A percentile compares a stretch with the other conserved stretches of the same genome.
Evolutionary conservation across 2,113 vertebrate species (phyloP).

Genomic region (Megatriorchis doriae): DNA sequence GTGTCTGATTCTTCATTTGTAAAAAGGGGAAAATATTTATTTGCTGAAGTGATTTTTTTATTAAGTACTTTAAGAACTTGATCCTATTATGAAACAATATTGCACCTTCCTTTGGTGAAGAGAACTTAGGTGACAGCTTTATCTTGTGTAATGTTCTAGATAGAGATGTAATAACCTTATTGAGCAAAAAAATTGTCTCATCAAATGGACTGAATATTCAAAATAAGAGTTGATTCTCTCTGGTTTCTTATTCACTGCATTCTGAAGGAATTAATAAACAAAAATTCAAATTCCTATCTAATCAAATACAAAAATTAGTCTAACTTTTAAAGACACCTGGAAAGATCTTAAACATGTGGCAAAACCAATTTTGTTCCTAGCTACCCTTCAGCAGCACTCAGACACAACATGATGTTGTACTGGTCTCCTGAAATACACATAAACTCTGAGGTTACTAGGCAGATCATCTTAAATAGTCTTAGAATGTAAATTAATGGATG

Average conservation of each 20-base stretch:
- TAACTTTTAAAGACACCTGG: slow-evolving; percentile 12
- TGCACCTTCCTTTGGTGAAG: neutral
- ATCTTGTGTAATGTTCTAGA: neutral
- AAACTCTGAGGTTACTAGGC: neutral
- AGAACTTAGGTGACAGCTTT: neutral
- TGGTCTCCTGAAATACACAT: neutral
- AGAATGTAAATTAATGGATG: neutral
- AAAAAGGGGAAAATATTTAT: neutral
- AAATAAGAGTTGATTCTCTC: neutral
- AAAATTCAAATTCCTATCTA: neutral
- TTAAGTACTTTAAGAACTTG: neutral
- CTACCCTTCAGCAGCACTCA: neutral
- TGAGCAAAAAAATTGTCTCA: neutral
- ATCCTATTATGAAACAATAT: neutral
- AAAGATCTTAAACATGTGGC: neutral
- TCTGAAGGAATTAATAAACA: neutral
- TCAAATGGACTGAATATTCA: neutral
- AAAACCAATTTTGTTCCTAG: neutral
- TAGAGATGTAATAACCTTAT: neutral
- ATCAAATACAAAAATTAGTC: neutral
- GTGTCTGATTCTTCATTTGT: neutral
- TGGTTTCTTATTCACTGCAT: neutral
- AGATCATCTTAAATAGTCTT: neutral
- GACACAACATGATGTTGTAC: neutral
- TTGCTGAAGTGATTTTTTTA: neutral